phyloP scores from a whole-genome alignment of 2,888 invertebrate genomes.

The Zootermopsis nevadensis region DNA sequence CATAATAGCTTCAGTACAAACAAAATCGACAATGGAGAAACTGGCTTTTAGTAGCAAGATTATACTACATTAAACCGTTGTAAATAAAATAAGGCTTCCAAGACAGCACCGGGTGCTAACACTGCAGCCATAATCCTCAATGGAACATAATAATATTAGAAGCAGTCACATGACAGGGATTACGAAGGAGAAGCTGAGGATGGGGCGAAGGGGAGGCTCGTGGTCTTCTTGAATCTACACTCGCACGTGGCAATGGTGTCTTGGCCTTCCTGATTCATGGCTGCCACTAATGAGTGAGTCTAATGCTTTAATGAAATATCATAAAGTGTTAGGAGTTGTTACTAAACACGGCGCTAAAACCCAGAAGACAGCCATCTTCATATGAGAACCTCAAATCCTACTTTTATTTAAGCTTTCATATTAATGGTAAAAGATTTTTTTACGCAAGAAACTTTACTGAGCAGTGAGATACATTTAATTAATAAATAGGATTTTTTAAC shows the following conservation, averaged over 20 bases:
- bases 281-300: neutral
- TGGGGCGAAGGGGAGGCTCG: neutral
- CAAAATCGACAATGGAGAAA: conserved; percentile 27
- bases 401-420: no score
- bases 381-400: no score
- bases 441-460: no score
- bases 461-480: no score
- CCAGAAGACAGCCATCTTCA: no score
- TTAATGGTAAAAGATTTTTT: no score
- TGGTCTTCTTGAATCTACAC: conserved; percentile 4
- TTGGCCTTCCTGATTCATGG: conserved; percentile 19
- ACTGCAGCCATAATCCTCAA: conserved; percentile 10
- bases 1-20: neutral
- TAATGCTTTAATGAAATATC: neutral
- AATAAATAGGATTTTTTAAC: no score
- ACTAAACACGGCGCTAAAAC: no score
- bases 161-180: neutral
- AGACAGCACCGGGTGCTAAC: neutral
- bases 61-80: conserved; percentile 29
- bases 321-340: no score
- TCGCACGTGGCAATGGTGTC: neutral
- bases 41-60: neutral
- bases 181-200: neutral
- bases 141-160: conserved; percentile 33
- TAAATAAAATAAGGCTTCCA: conserved; percentile 27